phyloP scores from a whole-genome alignment of 2,797 vertebrate species.

The Crypturellus tataupa region DNA sequence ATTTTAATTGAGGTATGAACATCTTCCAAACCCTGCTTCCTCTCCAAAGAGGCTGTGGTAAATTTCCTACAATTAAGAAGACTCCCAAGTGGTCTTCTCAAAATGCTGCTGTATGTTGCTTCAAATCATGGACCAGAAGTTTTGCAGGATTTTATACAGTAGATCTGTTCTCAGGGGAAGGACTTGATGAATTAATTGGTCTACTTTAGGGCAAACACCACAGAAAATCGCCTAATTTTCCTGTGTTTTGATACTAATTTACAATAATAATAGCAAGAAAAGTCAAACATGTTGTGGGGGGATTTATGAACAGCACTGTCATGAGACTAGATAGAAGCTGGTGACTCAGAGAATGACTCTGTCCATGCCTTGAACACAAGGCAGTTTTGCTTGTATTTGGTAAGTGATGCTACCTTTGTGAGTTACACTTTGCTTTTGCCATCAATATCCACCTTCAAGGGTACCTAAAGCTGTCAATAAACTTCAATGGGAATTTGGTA shows the following conservation, averaged over 20 bases:
- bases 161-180: neutral
- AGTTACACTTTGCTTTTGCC: neutral
- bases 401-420: neutral
- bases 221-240: neutral
- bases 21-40: neutral
- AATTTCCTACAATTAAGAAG: slow-evolving; percentile 10
- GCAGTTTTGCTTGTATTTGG: neutral
- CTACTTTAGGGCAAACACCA: slow-evolving; percentile 55
- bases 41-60: neutral
- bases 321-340: neutral
- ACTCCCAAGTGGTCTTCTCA: neutral
- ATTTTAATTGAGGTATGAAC: slow-evolving; percentile 6
- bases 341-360: neutral
- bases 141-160: neutral
- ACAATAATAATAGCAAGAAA: neutral
- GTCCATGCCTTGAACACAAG: neutral
- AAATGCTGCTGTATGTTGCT: slow-evolving; percentile 38
- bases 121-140: slow-evolving; percentile 44
- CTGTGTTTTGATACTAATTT: neutral
- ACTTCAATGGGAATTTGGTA: neutral
- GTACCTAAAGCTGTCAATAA: neutral
- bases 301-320: neutral
- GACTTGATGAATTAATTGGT: neutral
- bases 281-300: neutral
- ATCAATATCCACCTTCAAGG: neutral